Conservation (phyloP, 2,888 invertebrate genomes). For the Mechanitis mazaeus region DNA sequence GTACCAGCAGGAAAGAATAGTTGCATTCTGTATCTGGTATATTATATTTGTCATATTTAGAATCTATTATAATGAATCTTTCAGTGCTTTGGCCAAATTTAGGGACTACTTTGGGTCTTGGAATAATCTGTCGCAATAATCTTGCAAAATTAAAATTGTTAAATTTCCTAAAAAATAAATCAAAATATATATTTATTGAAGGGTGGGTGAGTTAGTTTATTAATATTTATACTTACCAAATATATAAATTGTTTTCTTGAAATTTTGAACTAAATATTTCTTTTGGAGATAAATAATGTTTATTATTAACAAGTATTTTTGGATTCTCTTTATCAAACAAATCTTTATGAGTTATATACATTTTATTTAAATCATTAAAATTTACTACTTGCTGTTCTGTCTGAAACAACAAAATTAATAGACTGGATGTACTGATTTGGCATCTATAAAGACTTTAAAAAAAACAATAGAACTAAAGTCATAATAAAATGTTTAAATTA, state of each 20-base stretch:
- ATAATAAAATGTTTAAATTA: slow-evolving; percentile 30
- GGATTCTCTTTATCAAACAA: slow-evolving; percentile 80
- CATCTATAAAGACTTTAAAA: no score
- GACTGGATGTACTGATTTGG: no score
- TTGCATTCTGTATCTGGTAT: slow-evolving; percentile 90
- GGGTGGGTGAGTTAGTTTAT: neutral
- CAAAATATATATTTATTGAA: neutral
- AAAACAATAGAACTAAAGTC: neutral
- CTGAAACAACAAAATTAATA: slow-evolving; percentile 49
- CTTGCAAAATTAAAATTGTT: slow-evolving; percentile 86
- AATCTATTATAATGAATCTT: slow-evolving; percentile 85
- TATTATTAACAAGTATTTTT: slow-evolving; percentile 68
- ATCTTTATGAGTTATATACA: slow-evolving; percentile 77
- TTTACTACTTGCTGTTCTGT: slow-evolving; percentile 76
- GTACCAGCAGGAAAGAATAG: slow-evolving; percentile 84
- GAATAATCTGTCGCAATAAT: slow-evolving; percentile 82
- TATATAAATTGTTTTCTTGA: slow-evolving; percentile 44
- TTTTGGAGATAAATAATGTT: slow-evolving; percentile 55
- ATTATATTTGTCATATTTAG: slow-evolving; percentile 78
- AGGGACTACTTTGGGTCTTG: slow-evolving; percentile 81
- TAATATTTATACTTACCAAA: slow-evolving; percentile 46
- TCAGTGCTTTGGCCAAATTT: slow-evolving; percentile 87
- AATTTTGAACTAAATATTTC: slow-evolving; percentile 42
- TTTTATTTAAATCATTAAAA: slow-evolving; percentile 70
- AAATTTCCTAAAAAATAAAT: slow-evolving; percentile 79